Percentiles rank a stretch among this genome's conserved stretches.
Conservation (phyloP, 2,113 vertebrate genomes). For the Charadrius vociferus region DNA sequence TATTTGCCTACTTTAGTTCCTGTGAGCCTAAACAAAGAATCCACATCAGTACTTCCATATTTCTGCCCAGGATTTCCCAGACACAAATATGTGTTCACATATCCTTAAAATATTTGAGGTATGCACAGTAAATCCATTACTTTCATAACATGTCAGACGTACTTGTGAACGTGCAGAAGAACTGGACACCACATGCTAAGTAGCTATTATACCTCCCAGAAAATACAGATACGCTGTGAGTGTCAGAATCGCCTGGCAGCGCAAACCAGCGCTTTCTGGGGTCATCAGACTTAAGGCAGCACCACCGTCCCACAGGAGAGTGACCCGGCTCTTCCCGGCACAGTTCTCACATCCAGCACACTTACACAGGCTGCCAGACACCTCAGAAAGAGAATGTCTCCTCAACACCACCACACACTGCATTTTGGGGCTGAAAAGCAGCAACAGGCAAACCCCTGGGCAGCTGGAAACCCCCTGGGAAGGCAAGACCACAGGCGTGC, state of each 20-base stretch:
- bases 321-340: background rate
- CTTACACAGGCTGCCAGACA: accelerated
- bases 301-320: too few relatives aligned
- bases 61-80: conserved; percentile 29
- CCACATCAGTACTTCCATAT: background rate
- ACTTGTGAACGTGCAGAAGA: background rate
- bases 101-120: conserved; percentile 31
- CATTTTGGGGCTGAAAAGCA: background rate
- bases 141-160: background rate
- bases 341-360: too few relatives aligned
- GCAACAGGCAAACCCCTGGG: background rate
- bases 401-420: accelerated
- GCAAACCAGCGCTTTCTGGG: background rate
- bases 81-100: conserved; percentile 1
- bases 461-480: background rate
- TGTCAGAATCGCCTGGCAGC: background rate
- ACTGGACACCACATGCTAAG: conserved; percentile 22
- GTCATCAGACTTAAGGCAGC: background rate
- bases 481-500: too few relatives aligned
- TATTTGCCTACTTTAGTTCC: background rate
- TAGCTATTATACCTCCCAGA: background rate
- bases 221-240: background rate
- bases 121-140: conserved; percentile 40
- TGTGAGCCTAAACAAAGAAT: background rate
- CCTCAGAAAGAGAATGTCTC: accelerated